A percentile compares a stretch with the other conserved stretches of the same genome.
Conservation (phyloP, 1,140 invertebrate genomes). For the Gryllus bimaculatus region DNA sequence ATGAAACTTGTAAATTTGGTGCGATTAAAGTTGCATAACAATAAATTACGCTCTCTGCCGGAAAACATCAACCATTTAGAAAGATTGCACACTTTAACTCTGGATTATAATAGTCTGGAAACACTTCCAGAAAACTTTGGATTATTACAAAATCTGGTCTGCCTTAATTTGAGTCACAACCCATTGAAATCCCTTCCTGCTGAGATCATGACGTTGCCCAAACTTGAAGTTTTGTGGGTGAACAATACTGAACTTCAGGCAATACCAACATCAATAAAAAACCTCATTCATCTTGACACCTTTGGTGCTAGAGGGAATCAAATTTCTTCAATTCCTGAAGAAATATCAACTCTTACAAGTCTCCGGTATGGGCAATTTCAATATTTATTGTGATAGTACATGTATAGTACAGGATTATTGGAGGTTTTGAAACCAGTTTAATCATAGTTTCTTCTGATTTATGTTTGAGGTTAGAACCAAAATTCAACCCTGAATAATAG, state of each 20-base stretch:
- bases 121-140: neutral
- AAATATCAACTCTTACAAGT: neutral
- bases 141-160: neutral
- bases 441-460: too few relatives aligned
- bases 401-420: neutral
- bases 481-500: too few relatives aligned
- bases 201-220: neutral
- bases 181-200: neutral
- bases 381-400: too few relatives aligned
- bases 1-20: neutral
- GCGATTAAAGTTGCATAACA: neutral
- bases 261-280: neutral
- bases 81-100: neutral
- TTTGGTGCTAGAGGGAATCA: conserved; percentile 9
- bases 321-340: neutral
- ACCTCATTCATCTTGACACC: neutral
- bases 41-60: neutral
- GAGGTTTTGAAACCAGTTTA: neutral
- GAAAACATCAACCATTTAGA: neutral
- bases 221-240: neutral
- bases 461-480: too few relatives aligned
- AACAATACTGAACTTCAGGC: neutral
- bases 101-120: neutral
- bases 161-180: conserved; percentile 6
- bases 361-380: neutral